Base-by-base conservation (phyloP, 2,888 invertebrate species). In the Drosophila percnosoma region DNA sequence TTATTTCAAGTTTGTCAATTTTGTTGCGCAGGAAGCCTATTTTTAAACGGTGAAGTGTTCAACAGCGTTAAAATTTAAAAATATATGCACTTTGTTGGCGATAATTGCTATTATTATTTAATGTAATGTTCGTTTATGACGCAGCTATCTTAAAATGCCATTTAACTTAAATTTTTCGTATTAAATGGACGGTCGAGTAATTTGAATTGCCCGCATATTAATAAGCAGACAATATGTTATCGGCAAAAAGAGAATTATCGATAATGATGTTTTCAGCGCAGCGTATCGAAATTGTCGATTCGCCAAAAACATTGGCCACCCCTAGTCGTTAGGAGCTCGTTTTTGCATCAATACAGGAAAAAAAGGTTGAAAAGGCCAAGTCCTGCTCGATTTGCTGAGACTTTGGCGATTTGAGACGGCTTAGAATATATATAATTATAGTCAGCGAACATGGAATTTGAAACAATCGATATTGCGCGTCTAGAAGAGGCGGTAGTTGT, bases 401-500 rank as follows among this genome's bases (percentile, higher is more conserved):
- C 70, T 78, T 75, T 52, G 13, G 70, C 75, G 48, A 67, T 38
- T 45, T 38, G 24, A 40, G 61, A 18, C 34, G 58, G 45, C 24
- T 52, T 33, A 58, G 21, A 38, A 34, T 38, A 38, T 38, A 38
- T 38, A 38, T 38, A 38, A 2, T n/a, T 29, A 40, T 31, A 58
- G 38, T 31, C 13, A 10, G 18, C 15, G 31, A 65, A 24, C 10
- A 80, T 78, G 78, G 70, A 76, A 27, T n/a, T 69, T 13, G 83
- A 80, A 71, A 51, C 72, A 38, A 91, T 92, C 40, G 92, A 93
- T 80, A 90, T 93, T 54, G 88, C 87, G 21, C 87, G 91, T 24
- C 80, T 93, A 24, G 93, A 93, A 75, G 92, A 93, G 76, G 93
- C 93, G n/a, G 92, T 93, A 18, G 86, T 92, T 48, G 83, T 91